A percentile compares a stretch with the other conserved stretches of the same genome.
Evolutionary conservation across 2,797 vertebrate species (phyloP).

Genomic region (Distichodus sexfasciatus): DNA sequence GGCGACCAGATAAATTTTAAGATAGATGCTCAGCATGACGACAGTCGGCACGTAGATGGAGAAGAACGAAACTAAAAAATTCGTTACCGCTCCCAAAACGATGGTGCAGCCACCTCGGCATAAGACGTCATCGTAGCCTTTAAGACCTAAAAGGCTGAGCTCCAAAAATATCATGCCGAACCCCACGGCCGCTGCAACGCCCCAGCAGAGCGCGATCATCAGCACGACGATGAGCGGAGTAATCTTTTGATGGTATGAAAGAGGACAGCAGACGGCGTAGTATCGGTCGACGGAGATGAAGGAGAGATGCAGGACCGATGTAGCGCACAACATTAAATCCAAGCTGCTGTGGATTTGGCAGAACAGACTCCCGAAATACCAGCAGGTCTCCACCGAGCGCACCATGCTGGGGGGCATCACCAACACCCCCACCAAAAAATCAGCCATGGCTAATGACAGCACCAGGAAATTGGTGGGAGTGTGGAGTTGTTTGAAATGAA

Average conservation of each 20-base stretch:
- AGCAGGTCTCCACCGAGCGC: too few species aligned
- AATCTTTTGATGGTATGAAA: slow-evolving; percentile 5
- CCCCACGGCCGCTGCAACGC: slow-evolving; percentile 71
- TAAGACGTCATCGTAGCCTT: slow-evolving; percentile 49
- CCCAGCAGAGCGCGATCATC: slow-evolving; percentile 13
- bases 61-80: background rate
- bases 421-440: slow-evolving; percentile 6
- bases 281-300: background rate
- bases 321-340: slow-evolving; percentile 56
- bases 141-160: slow-evolving; percentile 69
- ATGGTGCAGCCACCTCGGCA: slow-evolving; percentile 53
- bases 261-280: background rate
- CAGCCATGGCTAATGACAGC: slow-evolving; percentile 1
- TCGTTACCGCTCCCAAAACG: background rate
- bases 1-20: slow-evolving; percentile 56
- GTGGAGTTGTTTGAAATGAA: slow-evolving; percentile 33
- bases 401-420: slow-evolving; percentile 52
- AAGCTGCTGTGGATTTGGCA: too few species aligned
- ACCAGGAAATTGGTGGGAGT: slow-evolving; percentile 16
- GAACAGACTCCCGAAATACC: too few species aligned
- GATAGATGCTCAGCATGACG: slow-evolving; percentile 30
- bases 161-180: slow-evolving; percentile 70
- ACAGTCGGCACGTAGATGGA: slow-evolving; percentile 29
- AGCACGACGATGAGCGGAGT: slow-evolving; percentile 61
- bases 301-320: background rate